These are phyloP conservation scores for Microtus obscurus DNA, from an alignment of 2,797 vertebrate genomes.

Conservation along the genomic window DNA sequence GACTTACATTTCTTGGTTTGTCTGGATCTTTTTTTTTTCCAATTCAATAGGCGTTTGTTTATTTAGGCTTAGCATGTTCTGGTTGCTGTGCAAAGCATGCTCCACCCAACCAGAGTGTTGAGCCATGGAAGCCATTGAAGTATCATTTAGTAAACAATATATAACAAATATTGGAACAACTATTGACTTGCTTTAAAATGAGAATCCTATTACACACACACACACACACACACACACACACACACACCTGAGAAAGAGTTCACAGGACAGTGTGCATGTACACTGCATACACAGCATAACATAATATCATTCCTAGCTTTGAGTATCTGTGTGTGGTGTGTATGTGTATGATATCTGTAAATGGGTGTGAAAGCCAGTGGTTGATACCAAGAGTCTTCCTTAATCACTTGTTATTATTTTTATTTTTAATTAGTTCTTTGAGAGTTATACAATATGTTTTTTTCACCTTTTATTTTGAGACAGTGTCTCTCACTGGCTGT, in stretches of 20 bases:
- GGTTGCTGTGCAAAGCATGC: background rate
- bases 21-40: too few species aligned
- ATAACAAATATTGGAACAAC: background rate
- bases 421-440: background rate
- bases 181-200: conserved; percentile 3
- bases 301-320: background rate
- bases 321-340: background rate
- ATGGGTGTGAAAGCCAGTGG: background rate
- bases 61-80: background rate
- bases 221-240: background rate
- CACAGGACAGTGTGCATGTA: background rate
- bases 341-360: background rate
- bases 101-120: background rate
- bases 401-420: background rate
- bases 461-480: background rate
- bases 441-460: background rate
- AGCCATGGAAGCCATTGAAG: background rate
- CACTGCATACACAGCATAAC: background rate
- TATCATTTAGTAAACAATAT: background rate
- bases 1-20: too few species aligned
- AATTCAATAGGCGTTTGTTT: background rate
- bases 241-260: background rate
- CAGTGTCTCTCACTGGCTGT: background rate
- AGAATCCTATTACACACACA: background rate
- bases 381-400: background rate